A percentile compares a stretch with the other conserved stretches of the same genome.
Conservation (phyloP, 2,113 vertebrate species). For the Mellivora capensis region DNA sequence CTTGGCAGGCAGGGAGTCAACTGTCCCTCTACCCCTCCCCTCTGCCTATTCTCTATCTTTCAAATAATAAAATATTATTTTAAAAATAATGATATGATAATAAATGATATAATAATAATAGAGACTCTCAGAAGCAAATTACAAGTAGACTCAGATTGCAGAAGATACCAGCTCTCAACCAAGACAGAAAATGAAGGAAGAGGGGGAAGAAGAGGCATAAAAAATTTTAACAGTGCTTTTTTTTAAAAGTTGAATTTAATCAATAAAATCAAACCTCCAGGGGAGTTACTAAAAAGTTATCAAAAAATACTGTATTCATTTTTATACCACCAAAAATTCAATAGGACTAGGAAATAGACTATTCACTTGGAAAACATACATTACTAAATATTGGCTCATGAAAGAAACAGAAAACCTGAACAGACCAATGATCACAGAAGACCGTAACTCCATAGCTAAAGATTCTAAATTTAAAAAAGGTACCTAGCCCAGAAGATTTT, state of each 20-base stretch:
- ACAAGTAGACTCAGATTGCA: background rate
- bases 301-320: background rate
- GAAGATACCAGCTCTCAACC: background rate
- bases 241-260: background rate
- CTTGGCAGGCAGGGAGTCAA: background rate
- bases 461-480: background rate
- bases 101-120: background rate
- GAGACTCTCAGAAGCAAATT: background rate
- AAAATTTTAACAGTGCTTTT: background rate
- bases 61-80: background rate
- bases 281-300: background rate
- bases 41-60: background rate
- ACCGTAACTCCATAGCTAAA: background rate
- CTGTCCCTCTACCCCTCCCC: background rate
- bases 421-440: background rate
- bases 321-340: background rate
- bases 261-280: background rate
- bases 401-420: background rate
- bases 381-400: slow-evolving; percentile 1
- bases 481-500: background rate
- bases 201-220: background rate
- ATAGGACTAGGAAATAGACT: background rate
- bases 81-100: background rate
- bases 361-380: background rate
- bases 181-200: background rate